These are phyloP conservation scores for Diloba caeruleocephala DNA, from an alignment of 2,888 invertebrate species.

Conservation along the genomic window DNA sequence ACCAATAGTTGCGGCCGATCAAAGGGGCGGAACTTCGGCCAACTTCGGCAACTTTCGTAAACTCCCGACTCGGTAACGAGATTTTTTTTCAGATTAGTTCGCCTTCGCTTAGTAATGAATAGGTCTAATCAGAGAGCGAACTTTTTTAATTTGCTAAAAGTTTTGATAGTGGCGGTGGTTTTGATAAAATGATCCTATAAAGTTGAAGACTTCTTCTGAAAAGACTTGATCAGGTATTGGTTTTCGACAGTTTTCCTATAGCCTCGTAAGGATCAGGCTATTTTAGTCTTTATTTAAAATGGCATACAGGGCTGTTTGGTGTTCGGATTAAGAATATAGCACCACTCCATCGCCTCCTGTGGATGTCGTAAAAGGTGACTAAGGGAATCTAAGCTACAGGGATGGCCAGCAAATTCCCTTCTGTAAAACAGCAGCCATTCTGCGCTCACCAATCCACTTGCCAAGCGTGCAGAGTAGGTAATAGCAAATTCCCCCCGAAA, in stretches of 20 bases:
- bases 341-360: too few species aligned
- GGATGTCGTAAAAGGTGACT: too few species aligned
- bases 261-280: neutral
- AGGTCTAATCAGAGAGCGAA: conserved; percentile 61
- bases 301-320: too few species aligned
- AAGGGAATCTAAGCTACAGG: too few species aligned
- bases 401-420: too few species aligned
- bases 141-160: conserved; percentile 61
- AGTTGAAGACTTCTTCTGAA: conserved; percentile 10
- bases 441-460: too few species aligned
- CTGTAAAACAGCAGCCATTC: too few species aligned
- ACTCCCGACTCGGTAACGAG: conserved; percentile 64
- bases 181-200: conserved; percentile 43
- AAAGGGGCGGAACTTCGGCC: conserved; percentile 52
- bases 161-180: conserved; percentile 35
- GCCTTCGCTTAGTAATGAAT: conserved; percentile 68
- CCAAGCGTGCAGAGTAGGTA: too few species aligned
- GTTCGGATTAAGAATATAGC: too few species aligned
- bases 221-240: conserved; percentile 6
- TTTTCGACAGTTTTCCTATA: conserved; percentile 11
- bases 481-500: too few species aligned
- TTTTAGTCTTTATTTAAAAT: too few species aligned
- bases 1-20: conserved; percentile 74
- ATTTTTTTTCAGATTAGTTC: conserved; percentile 72
- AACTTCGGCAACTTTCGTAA: conserved; percentile 57